Conservation (phyloP, 2,113 vertebrate genomes). For the Vicugna pacos region DNA sequence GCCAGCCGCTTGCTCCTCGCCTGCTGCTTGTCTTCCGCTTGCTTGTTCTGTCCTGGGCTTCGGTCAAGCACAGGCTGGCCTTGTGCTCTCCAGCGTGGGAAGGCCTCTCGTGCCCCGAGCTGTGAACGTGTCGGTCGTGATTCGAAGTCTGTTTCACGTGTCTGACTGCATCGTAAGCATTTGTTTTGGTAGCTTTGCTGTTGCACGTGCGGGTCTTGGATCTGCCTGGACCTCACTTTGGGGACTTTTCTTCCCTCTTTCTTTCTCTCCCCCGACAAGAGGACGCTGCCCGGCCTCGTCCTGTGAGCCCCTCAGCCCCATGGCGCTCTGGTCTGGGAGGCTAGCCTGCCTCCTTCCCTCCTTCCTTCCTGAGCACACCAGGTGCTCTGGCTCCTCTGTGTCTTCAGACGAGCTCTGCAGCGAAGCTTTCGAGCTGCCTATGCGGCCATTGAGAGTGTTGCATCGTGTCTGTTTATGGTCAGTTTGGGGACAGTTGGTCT, state of each 20-base stretch:
- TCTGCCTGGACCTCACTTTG: not conserved
- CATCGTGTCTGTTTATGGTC: rapidly evolving
- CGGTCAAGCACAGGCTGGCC: not conserved
- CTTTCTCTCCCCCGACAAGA: not conserved
- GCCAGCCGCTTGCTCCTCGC: too few relatives aligned
- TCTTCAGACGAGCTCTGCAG: not conserved
- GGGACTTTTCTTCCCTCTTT: not conserved
- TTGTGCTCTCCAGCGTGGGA: not conserved
- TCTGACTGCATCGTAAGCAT: rapidly evolving
- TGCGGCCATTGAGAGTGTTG: rapidly evolving
- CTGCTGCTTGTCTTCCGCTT: not conserved
- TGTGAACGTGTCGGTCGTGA: not conserved
- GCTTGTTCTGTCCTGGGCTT: too few relatives aligned
- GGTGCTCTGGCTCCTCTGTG: not conserved
- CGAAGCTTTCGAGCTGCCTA: not conserved
- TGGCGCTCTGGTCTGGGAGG: too few relatives aligned
- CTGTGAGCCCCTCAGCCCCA: rapidly evolving
- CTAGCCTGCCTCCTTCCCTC: too few relatives aligned
- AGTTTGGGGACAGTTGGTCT: too few relatives aligned
- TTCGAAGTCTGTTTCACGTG: too few relatives aligned
- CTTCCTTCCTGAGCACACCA: rapidly evolving
- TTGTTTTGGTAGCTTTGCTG: not conserved
- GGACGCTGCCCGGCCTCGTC: too few relatives aligned
- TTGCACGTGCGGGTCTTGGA: not conserved
- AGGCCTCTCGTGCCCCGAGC: not conserved